These are phyloP conservation scores for Molossus alvarezi DNA, from an alignment of 2,797 vertebrate species.

Conservation along the genomic window DNA sequence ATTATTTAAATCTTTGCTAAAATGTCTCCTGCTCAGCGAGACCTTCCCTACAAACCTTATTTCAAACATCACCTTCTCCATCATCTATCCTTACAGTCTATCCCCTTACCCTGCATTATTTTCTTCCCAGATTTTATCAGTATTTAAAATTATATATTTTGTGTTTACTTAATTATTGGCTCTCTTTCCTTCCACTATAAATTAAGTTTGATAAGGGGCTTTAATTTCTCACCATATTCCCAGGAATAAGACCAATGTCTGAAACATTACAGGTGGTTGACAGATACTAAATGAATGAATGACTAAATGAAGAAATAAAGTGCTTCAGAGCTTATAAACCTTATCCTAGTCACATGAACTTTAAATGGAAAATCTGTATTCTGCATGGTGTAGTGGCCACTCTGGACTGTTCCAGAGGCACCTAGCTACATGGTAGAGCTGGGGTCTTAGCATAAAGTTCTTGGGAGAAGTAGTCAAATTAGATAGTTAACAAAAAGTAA, in stretches of 20 bases:
- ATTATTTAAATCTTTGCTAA: constrained; percentile 39
- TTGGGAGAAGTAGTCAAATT: constrained; percentile 24
- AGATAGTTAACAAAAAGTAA: constrained; percentile 64
- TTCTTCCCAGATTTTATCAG: constrained; percentile 16
- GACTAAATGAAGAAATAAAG: constrained; percentile 6
- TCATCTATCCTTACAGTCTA: neutral
- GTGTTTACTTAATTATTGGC: constrained; percentile 54
- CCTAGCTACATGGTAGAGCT: neutral
- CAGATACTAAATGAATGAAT: constrained; percentile 52
- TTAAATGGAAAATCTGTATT: constrained; percentile 70
- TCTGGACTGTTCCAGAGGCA: constrained; percentile 11
- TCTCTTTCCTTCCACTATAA: constrained; percentile 9
- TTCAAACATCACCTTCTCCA: constrained; percentile 36
- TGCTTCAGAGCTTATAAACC: constrained; percentile 52
- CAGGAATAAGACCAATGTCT: constrained; percentile 55
- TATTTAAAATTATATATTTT: constrained; percentile 40
- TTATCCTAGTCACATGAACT: constrained; percentile 45
- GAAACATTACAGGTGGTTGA: constrained; percentile 48
- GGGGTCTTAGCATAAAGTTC: neutral
- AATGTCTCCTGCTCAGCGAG: neutral
- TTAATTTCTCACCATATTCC: constrained; percentile 38
- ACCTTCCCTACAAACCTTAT: neutral
- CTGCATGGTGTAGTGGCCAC: neutral
- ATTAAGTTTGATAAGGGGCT: neutral
- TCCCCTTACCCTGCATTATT: neutral